phyloP scores from a whole-genome alignment of 1,140 invertebrate genomes.

The Hycleus cichorii region DNA sequence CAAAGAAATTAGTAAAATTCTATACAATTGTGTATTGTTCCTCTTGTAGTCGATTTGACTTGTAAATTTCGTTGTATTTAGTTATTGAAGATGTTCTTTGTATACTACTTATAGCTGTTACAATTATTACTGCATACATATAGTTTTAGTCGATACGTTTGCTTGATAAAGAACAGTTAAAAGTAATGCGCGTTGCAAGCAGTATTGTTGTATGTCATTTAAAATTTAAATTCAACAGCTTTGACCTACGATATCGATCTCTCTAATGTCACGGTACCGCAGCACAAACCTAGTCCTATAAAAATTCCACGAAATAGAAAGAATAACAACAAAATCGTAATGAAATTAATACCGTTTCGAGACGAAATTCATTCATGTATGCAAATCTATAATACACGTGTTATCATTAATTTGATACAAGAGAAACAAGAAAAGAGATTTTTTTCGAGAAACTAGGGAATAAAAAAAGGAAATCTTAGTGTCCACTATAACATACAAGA shows the following conservation, averaged over 20 bases:
- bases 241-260: slow-evolving; percentile 23
- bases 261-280: slow-evolving; percentile 18
- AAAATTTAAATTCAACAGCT: slow-evolving; percentile 24
- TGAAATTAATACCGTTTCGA: slow-evolving; percentile 11
- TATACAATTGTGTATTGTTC: no score
- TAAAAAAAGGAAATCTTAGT: no score
- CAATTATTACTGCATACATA: no score
- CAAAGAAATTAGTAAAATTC: no score
- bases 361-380: slow-evolving; percentile 20
- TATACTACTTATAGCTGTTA: no score
- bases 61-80: no score
- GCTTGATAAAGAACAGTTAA: slow-evolving; percentile 13
- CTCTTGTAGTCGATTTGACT: no score
- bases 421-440: neutral
- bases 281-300: slow-evolving; percentile 14
- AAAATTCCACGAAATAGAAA: slow-evolving; percentile 20
- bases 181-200: slow-evolving; percentile 13
- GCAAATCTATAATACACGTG: slow-evolving; percentile 8
- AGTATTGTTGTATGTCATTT: slow-evolving; percentile 17
- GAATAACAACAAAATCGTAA: neutral
- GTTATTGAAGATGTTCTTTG: no score
- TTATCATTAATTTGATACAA: neutral
- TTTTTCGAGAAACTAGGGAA: neutral
- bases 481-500: neutral
- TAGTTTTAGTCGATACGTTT: no score